A percentile compares a stretch with the other conserved stretches of the same genome.
Evolutionary conservation across 2,113 vertebrate genomes (phyloP).

Genomic region (Alethe castanea): DNA sequence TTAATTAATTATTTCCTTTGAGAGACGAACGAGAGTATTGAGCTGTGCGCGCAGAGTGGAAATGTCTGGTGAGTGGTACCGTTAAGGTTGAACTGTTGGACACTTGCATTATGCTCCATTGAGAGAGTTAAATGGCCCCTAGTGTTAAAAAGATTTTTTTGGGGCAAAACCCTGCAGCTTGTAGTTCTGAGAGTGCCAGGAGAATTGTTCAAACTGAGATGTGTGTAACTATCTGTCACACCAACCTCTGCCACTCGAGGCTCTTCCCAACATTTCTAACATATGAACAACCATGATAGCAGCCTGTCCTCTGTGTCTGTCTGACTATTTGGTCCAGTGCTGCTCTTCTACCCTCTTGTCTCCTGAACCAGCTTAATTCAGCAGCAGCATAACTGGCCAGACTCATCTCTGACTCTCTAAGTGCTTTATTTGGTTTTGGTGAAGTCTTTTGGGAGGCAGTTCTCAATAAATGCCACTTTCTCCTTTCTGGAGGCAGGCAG

Average conservation of each 20-base stretch:
- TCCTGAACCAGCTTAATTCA: not conserved
- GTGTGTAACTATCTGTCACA: not conserved
- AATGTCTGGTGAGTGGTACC: not conserved
- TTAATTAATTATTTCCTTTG: not conserved
- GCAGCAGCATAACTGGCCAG: not conserved
- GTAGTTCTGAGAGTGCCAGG: not conserved
- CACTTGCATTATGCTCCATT: not conserved
- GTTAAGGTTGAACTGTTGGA: not conserved
- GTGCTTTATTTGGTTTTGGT: not conserved
- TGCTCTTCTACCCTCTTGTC: not conserved
- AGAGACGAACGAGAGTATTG: rapidly evolving
- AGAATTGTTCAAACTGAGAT: not conserved
- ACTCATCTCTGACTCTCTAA: not conserved
- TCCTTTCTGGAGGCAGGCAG: not conserved
- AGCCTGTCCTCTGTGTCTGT: not conserved
- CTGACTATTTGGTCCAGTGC: not conserved
- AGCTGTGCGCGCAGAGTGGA: not conserved
- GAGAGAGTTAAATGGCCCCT: not conserved
- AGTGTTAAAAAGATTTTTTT: not conserved
- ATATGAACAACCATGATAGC: rapidly evolving
- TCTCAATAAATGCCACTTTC: not conserved
- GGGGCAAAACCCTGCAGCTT: not conserved
- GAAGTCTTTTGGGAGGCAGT: not conserved
- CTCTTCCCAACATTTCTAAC: not conserved
- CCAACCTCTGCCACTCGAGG: not conserved